Conservation (phyloP, 1,140 invertebrate species). For the Chelonus insularis region DNA sequence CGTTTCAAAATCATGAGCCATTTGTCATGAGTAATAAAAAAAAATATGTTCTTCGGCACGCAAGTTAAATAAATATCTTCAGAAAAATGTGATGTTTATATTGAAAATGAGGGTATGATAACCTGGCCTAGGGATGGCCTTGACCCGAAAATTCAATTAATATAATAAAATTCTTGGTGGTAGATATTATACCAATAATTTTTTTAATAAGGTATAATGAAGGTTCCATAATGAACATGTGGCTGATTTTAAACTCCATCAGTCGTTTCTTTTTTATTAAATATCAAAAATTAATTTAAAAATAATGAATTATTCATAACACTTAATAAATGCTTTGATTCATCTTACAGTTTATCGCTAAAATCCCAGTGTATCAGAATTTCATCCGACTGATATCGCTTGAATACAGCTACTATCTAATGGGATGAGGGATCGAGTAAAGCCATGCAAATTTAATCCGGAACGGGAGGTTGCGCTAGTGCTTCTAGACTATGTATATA, state of each 20-base stretch:
- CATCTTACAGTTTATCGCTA: constrained; percentile 10
- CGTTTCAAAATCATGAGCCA: constrained; percentile 4
- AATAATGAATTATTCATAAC: constrained; percentile 5
- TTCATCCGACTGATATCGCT: constrained; percentile 5
- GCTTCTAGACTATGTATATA: background rate
- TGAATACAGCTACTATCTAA: constrained; percentile 8
- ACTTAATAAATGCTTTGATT: constrained; percentile 3
- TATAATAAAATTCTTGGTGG: too few species aligned
- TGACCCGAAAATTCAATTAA: too few species aligned
- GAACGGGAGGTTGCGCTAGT: background rate
- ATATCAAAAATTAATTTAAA: background rate
- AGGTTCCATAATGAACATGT: too few species aligned
- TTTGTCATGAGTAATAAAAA: constrained; percentile 10
- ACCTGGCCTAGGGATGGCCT: too few species aligned
- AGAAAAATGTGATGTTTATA: background rate
- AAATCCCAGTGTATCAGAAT: constrained; percentile 9
- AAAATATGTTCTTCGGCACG: constrained; percentile 8
- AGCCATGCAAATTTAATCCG: constrained; percentile 9
- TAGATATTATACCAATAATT: too few species aligned
- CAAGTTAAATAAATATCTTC: constrained; percentile 18
- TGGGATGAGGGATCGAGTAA: constrained; percentile 3
- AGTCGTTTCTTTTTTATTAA: background rate
- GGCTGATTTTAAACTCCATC: too few species aligned
- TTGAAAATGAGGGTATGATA: too few species aligned
- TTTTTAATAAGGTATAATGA: too few species aligned